Evolutionary conservation across 2,797 vertebrate genomes (phyloP).

Genomic region (Leptodactylus fallax): DNA sequence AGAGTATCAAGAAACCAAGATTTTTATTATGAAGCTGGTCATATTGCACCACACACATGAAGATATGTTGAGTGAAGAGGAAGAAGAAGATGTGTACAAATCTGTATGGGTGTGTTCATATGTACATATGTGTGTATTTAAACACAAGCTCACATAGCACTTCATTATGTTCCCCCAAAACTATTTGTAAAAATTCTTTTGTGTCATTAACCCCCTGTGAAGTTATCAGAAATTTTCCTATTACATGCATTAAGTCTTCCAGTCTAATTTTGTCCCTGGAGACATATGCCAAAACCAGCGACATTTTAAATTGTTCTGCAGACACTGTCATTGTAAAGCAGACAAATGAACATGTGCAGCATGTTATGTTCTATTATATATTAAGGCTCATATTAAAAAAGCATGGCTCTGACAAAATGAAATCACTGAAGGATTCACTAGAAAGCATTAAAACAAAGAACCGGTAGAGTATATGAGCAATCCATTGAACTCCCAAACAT

Average conservation of each 20-base stretch:
- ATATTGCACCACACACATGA: no score
- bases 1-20: no score
- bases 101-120: no score
- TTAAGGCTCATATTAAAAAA: constrained; percentile 18
- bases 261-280: neutral
- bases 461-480: constrained; percentile 31
- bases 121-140: neutral
- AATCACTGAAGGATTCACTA: constrained; percentile 27
- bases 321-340: constrained; percentile 21
- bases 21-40: no score
- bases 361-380: constrained; percentile 40
- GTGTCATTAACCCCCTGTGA: neutral
- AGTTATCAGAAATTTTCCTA: neutral
- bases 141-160: neutral
- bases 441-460: constrained; percentile 38
- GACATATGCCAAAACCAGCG: constrained; percentile 1
- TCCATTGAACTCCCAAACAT: constrained; percentile 33
- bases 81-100: no score
- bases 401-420: constrained; percentile 27
- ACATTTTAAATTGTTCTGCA: constrained; percentile 7
- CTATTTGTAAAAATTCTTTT: neutral
- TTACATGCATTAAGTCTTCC: neutral
- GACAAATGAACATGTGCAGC: constrained; percentile 33
- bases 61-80: no score
- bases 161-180: neutral